A percentile compares a stretch with the other conserved stretches of the same genome.
Conservation (phyloP, 2,797 vertebrate species). For the Phalanger gymnotis region DNA sequence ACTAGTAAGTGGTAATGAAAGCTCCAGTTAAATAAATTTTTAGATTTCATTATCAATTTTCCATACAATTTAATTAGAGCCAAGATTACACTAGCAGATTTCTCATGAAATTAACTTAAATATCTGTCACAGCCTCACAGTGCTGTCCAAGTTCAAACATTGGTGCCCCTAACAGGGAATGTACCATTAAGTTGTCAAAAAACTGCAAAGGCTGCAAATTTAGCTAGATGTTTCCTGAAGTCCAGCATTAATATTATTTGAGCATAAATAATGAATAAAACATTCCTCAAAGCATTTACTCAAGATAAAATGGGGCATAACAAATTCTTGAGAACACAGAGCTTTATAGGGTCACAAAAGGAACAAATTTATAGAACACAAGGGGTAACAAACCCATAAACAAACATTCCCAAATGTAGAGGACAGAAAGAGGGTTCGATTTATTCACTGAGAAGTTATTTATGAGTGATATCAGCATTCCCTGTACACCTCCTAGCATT, state of each 20-base stretch:
- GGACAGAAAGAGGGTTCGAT: background rate
- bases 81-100: background rate
- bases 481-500: background rate
- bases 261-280: background rate
- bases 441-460: background rate
- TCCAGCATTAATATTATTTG: too few relatives aligned
- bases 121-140: background rate
- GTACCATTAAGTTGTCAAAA: constrained; percentile 43
- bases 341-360: constrained; percentile 43
- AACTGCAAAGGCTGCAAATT: background rate
- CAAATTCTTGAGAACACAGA: constrained; percentile 9
- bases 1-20: background rate
- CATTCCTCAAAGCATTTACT: constrained; percentile 12
- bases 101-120: constrained; percentile 32
- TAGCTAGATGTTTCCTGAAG: too few relatives aligned
- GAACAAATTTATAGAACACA: background rate
- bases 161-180: background rate
- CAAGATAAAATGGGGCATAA: constrained; percentile 8
- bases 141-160: background rate
- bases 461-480: background rate
- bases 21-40: constrained; percentile 33
- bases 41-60: constrained; percentile 27
- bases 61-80: background rate
- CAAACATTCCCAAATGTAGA: too few relatives aligned
- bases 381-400: background rate